A percentile compares a stretch with the other conserved stretches of the same genome.
Evolutionary conservation across 2,888 invertebrate species (phyloP).

Genomic region (Drosophila siamana): DNA sequence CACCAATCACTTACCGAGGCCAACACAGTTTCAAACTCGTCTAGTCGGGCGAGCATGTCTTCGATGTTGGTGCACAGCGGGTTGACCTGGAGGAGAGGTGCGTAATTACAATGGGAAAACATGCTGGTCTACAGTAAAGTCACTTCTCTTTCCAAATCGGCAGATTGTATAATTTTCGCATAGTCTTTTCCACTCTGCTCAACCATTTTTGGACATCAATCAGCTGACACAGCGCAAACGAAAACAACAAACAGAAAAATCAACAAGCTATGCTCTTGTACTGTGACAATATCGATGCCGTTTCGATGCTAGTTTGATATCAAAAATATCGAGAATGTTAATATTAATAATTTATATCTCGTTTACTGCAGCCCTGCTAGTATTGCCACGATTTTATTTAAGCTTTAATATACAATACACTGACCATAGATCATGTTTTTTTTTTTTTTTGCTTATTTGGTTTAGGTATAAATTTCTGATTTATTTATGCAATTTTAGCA

Average conservation of each 20-base stretch:
- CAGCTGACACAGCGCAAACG: conserved; percentile 31
- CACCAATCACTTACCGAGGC: conserved; percentile 84
- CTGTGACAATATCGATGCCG: background rate
- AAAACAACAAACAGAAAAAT: conserved; percentile 20
- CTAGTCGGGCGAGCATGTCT: conserved; percentile 89
- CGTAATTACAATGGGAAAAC: background rate
- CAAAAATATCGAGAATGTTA: too few species aligned
- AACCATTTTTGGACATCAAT: conserved; percentile 82
- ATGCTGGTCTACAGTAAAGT: background rate
- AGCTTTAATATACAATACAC: too few species aligned
- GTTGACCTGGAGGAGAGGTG: conserved; percentile 77
- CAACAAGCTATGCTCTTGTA: conserved; percentile 14
- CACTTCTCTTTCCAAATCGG: conserved; percentile 87
- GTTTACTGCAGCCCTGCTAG: too few species aligned
- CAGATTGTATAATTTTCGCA: conserved; percentile 86
- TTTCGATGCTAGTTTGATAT: too few species aligned
- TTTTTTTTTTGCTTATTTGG: too few species aligned
- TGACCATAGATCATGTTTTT: too few species aligned
- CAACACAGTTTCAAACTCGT: conserved; percentile 88
- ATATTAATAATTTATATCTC: too few species aligned
- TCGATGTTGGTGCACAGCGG: conserved; percentile 88
- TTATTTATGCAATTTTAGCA: too few species aligned
- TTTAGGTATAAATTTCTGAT: too few species aligned
- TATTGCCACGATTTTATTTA: too few species aligned
- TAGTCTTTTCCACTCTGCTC: conserved; percentile 87